Evolutionary conservation across 2,888 invertebrate species (phyloP).

Genomic region (Pseudanteris insignis): DNA sequence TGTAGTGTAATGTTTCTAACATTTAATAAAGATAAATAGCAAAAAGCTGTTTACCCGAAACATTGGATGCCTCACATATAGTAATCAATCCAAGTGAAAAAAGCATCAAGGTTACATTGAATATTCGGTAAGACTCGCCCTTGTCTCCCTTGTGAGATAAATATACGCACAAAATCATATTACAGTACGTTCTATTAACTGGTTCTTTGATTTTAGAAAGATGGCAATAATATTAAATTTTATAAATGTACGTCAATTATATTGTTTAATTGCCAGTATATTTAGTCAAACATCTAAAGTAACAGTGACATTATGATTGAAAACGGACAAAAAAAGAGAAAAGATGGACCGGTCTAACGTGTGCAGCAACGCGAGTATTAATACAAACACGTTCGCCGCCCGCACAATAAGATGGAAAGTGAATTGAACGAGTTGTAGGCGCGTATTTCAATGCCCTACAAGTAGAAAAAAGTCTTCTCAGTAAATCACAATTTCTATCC

Average conservation of each 20-base stretch:
- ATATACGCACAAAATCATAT: slow-evolving; percentile 18
- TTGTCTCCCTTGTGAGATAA: slow-evolving; percentile 36
- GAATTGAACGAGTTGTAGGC: slow-evolving; percentile 12
- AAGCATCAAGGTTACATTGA: slow-evolving; percentile 41
- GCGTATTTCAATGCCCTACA: slow-evolving; percentile 21
- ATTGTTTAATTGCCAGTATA: no score
- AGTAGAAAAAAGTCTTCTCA: slow-evolving; percentile 31
- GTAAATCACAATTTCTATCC: slow-evolving; percentile 30
- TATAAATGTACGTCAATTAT: no score
- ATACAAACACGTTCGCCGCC: slow-evolving; percentile 14
- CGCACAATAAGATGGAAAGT: slow-evolving; percentile 4
- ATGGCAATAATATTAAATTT: no score
- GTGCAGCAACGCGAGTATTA: slow-evolving; percentile 11
- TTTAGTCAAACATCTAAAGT: no score
- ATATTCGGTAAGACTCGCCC: slow-evolving; percentile 41
- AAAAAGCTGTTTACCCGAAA: background rate
- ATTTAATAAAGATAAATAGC: no score
- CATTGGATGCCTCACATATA: slow-evolving; percentile 17
- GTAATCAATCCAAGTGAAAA: slow-evolving; percentile 32
- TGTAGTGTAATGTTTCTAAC: no score
- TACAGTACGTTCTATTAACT: no score
- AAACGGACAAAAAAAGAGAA: slow-evolving; percentile 5
- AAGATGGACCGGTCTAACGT: slow-evolving; percentile 22
- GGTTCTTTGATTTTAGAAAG: no score
- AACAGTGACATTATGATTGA: background rate